phyloP scores from a whole-genome alignment of 2,113 vertebrate species.

The Pachypanchax playfairii region DNA sequence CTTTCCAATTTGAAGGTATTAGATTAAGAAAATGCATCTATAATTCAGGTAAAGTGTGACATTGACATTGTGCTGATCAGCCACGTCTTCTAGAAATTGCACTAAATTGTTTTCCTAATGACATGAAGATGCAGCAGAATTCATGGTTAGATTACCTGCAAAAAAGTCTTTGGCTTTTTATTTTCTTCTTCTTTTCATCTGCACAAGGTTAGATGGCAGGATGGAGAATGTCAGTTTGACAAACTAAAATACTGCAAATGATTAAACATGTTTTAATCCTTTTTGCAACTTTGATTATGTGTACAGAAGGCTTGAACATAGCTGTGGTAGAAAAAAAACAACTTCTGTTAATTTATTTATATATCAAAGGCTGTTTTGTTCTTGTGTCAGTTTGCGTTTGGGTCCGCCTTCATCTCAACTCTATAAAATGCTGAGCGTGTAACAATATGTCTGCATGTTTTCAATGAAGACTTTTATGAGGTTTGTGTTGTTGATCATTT shows the following conservation, averaged over 20 bases:
- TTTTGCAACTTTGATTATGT: background rate
- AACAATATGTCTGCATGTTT: no score
- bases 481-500: no score
- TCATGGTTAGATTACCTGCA: background rate
- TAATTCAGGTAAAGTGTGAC: constrained; percentile 41
- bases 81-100: constrained; percentile 7
- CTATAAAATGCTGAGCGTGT: no score
- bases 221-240: background rate
- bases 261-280: background rate
- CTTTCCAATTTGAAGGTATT: constrained; percentile 15
- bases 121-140: constrained; percentile 5
- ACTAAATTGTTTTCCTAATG: constrained; percentile 13
- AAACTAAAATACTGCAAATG: background rate
- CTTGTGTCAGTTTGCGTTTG: no score
- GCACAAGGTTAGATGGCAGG: background rate
- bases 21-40: constrained; percentile 28
- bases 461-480: no score
- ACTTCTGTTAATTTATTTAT: background rate
- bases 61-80: constrained; percentile 38
- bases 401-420: no score
- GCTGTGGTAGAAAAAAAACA: no score
- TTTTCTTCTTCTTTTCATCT: no score
- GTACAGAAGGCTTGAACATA: no score
- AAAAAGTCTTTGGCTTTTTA: no score
- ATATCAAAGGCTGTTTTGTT: background rate